Evolutionary conservation across 2,888 invertebrate species (phyloP).

Genomic region (Pemphredon lugubris): DNA sequence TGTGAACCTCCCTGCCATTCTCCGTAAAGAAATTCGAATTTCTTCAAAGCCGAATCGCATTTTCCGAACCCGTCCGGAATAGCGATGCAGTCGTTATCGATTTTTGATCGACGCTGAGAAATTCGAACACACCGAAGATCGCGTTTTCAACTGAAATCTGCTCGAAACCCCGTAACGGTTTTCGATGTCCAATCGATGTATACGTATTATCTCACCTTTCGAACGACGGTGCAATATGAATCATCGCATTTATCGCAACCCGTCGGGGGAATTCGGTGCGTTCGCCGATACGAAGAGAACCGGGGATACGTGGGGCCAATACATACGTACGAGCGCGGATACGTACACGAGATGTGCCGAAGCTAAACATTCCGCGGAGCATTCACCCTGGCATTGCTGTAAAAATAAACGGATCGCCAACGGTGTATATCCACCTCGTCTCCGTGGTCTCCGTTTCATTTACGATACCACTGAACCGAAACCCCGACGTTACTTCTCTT

Average conservation of each 20-base stretch:
- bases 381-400: conserved; percentile 79
- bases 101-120: too few relatives aligned
- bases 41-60: too few relatives aligned
- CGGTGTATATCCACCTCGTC: conserved; percentile 59
- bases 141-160: too few relatives aligned
- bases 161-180: too few relatives aligned
- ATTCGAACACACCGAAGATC: too few relatives aligned
- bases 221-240: conserved; percentile 29
- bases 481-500: conserved; percentile 35
- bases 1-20: too few relatives aligned
- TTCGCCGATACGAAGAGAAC: conserved; percentile 4
- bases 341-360: conserved; percentile 58
- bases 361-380: conserved; percentile 76
- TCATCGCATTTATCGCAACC: conserved; percentile 44
- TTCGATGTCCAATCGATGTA: too few relatives aligned
- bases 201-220: neutral
- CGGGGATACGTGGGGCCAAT: neutral
- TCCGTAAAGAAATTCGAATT: too few relatives aligned
- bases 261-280: conserved; percentile 20
- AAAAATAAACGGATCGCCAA: conserved; percentile 78
- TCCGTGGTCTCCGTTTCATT: conserved; percentile 62
- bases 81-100: too few relatives aligned
- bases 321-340: conserved; percentile 1
- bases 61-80: too few relatives aligned
- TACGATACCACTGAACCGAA: conserved; percentile 63